Conservation (phyloP, 2,113 vertebrate genomes). For the Sturnira hondurensis region DNA sequence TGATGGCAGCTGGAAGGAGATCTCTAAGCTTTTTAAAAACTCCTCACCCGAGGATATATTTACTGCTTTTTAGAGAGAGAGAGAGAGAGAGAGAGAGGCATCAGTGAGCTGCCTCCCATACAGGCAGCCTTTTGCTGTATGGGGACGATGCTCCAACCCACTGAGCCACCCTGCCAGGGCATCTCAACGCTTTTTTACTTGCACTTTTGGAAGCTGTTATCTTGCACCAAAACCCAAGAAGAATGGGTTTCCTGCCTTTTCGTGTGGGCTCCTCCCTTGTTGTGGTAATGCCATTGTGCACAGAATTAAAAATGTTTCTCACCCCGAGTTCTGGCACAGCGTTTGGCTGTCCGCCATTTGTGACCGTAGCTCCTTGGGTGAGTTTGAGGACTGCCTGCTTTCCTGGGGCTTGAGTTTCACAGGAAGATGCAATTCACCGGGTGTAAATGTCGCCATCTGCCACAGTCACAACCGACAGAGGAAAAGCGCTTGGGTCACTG, state of each 20-base stretch:
- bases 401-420: not conserved
- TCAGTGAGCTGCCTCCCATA: too few species aligned
- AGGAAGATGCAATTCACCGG: not conserved
- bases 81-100: too few species aligned
- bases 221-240: not conserved
- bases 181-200: not conserved
- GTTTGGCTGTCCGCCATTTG: not conserved
- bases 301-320: not conserved
- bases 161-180: too few species aligned
- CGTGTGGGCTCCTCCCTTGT: not conserved
- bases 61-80: too few species aligned
- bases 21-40: not conserved
- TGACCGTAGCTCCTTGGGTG: not conserved
- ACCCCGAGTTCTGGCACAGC: not conserved
- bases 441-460: not conserved
- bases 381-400: not conserved
- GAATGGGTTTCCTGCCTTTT: not conserved
- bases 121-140: too few species aligned
- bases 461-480: not conserved
- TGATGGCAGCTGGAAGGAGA: not conserved
- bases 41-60: too few species aligned
- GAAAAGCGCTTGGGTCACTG: not conserved
- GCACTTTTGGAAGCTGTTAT: not conserved
- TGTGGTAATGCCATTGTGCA: not conserved
- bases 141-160: too few species aligned